Conservation (phyloP, 2,113 vertebrate genomes). For the Melanerpes formicivorus region DNA sequence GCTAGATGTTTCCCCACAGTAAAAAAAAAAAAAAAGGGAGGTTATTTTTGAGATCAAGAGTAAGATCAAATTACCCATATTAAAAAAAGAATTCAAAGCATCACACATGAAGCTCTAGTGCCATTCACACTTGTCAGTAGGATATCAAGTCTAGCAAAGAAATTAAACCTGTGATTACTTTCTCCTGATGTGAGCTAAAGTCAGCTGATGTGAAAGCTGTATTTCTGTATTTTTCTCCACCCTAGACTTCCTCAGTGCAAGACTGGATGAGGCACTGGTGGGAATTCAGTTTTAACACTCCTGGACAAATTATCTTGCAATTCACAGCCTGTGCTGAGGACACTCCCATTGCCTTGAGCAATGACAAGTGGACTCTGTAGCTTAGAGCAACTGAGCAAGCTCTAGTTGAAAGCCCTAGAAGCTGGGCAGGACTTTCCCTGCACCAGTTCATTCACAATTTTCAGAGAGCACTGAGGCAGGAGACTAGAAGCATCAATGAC, state of each 20-base stretch:
- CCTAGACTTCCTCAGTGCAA: background rate
- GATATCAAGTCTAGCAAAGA: background rate
- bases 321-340: background rate
- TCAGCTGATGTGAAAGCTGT: background rate
- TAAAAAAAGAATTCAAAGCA: slow-evolving; percentile 1
- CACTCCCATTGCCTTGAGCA: background rate
- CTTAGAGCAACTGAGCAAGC: background rate
- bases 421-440: background rate
- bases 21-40: background rate
- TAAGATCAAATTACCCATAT: background rate
- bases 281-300: background rate
- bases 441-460: background rate
- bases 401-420: background rate
- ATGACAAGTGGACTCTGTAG: background rate
- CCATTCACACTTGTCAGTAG: background rate
- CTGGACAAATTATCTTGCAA: background rate
- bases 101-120: background rate
- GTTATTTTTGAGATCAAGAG: background rate
- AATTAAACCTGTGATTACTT: background rate
- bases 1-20: background rate
- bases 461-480: background rate
- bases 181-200: background rate
- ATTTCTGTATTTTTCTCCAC: background rate
- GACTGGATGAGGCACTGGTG: background rate
- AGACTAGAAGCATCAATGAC: background rate